A percentile compares a stretch with the other conserved stretches of the same genome.
These are phyloP conservation scores for Pseudomugil tenellus DNA, from an alignment of 2,797 vertebrate genomes.

Conservation along the genomic window DNA sequence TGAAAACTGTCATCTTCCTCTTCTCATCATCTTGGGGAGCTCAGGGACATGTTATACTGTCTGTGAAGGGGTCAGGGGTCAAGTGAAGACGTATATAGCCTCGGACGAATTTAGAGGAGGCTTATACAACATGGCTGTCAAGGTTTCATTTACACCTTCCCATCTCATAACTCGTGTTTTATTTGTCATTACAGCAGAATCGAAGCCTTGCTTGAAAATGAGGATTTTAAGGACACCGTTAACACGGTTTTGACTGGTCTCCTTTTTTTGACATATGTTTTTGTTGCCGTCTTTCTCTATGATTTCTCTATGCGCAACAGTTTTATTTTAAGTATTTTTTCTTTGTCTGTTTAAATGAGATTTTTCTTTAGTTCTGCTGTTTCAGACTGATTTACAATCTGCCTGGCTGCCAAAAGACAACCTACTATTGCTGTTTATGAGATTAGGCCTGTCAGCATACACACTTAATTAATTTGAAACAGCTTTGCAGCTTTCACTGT, in stretches of 20 bases:
- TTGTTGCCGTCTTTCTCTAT: conserved; percentile 8
- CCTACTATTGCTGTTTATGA: conserved; percentile 12
- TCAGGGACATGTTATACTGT: conserved; percentile 20
- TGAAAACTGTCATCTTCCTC: conserved; percentile 27
- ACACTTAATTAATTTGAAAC: conserved; percentile 11
- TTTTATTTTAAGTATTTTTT: conserved; percentile 21
- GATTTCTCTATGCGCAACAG: conserved; percentile 8
- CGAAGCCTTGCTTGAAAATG: conserved; percentile 30
- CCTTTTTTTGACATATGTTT: conserved; percentile 4
- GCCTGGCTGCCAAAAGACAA: conserved; percentile 12
- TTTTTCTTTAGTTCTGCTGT: conserved; percentile 7
- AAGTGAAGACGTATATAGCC: conserved; percentile 37
- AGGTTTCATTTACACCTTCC: conserved; percentile 66
- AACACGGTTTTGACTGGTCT: conserved; percentile 21
- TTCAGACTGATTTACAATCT: conserved; percentile 13
- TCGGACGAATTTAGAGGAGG: conserved; percentile 25
- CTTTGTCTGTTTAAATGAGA: conserved; percentile 31
- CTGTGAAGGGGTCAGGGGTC: conserved; percentile 49
- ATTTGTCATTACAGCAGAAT: conserved; percentile 44
- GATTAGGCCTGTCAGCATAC: conserved; percentile 20
- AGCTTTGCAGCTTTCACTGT: conserved; percentile 13
- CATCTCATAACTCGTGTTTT: conserved; percentile 23
- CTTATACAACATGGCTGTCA: conserved; percentile 33
- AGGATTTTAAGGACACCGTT: conserved; percentile 34
- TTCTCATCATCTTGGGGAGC: conserved; percentile 25